Conservation (phyloP, 2,888 invertebrate genomes). For the Caenorhabditis parvicauda region DNA sequence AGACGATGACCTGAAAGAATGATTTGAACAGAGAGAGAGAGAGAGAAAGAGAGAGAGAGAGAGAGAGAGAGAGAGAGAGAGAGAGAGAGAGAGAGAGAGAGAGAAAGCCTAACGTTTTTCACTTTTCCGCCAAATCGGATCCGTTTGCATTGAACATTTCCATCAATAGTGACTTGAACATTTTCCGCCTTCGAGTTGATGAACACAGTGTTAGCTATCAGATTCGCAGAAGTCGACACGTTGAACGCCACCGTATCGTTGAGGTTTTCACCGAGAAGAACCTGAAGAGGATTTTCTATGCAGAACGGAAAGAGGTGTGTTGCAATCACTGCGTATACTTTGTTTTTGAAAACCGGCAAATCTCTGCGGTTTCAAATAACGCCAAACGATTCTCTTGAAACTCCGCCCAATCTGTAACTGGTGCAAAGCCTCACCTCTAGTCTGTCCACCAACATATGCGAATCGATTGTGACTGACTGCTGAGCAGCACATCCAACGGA, state of each 20-base stretch:
- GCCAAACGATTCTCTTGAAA: too few relatives aligned
- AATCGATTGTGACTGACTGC: slow-evolving; percentile 32
- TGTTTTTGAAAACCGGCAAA: neutral
- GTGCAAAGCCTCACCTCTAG: too few relatives aligned
- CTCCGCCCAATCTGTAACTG: neutral
- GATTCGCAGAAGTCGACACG: slow-evolving; percentile 8
- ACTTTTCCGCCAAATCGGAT: slow-evolving; percentile 22
- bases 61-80: neutral
- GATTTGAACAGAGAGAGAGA: too few relatives aligned
- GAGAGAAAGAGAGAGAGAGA: neutral
- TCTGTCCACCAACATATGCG: slow-evolving; percentile 33
- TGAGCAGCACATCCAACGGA: slow-evolving; percentile 43
- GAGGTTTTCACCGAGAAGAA: slow-evolving; percentile 13
- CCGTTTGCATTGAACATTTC: slow-evolving; percentile 20
- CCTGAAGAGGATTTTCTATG: too few relatives aligned
- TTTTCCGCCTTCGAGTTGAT: slow-evolving; percentile 21
- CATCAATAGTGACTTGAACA: slow-evolving; percentile 22
- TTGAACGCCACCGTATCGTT: slow-evolving; percentile 8
- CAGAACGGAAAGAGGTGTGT: too few relatives aligned
- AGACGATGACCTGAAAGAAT: slow-evolving; percentile 10
- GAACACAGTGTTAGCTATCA: slow-evolving; percentile 22
- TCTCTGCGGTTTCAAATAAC: too few relatives aligned
- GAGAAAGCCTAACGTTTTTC: slow-evolving; percentile 9
- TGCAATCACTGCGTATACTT: neutral
- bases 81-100: neutral